These are phyloP conservation scores for Watsonalla binaria DNA, from an alignment of 2,888 invertebrate species.

Conservation along the genomic window DNA sequence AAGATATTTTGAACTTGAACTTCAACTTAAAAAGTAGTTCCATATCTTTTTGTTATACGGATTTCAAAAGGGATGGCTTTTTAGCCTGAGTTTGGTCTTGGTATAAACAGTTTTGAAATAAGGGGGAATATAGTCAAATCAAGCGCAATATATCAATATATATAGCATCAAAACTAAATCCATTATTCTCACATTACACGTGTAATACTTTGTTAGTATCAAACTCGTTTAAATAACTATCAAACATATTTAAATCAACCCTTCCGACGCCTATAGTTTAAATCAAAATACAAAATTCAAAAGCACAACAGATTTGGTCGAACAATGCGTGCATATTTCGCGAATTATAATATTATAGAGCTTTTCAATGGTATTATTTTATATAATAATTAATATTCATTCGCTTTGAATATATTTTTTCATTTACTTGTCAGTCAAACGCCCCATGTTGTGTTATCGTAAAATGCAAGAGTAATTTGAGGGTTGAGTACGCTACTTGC, in stretches of 20 bases:
- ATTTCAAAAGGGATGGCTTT: too few species aligned
- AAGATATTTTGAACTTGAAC: too few species aligned
- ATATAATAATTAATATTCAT: constrained; percentile 72
- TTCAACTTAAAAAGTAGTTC: too few species aligned
- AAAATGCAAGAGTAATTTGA: constrained; percentile 14
- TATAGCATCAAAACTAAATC: too few species aligned
- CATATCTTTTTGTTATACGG: too few species aligned
- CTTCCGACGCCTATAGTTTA: neutral
- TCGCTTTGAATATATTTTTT: constrained; percentile 52
- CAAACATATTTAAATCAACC: neutral
- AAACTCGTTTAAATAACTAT: neutral
- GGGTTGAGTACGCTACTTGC: constrained; percentile 12
- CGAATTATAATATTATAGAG: constrained; percentile 31
- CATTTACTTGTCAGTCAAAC: constrained; percentile 69
- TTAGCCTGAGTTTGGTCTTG: too few species aligned
- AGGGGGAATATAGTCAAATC: neutral
- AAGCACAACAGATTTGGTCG: constrained; percentile 31
- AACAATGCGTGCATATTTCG: constrained; percentile 32
- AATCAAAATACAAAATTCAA: constrained; percentile 12
- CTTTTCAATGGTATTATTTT: constrained; percentile 36
- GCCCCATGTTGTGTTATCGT: constrained; percentile 21
- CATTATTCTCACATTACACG: neutral
- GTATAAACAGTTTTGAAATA: too few species aligned
- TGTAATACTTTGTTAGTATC: neutral
- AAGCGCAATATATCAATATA: neutral